Evolutionary conservation across 1,140 invertebrate species (phyloP).

Genomic region (Marisa cornuarietis): DNA sequence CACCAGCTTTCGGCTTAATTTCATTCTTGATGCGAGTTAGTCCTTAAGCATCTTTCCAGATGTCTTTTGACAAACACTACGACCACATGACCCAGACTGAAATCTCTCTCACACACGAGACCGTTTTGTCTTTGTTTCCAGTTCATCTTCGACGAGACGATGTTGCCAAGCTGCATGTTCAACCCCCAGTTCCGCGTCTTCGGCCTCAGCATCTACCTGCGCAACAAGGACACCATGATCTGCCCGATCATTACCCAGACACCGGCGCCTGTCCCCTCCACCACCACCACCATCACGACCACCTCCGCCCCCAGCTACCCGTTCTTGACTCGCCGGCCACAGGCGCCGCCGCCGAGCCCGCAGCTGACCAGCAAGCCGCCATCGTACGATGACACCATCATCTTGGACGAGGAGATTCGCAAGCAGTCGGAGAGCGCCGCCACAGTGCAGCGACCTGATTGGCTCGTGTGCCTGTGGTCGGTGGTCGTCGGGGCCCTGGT

Average conservation of each 20-base stretch:
- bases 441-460: background rate
- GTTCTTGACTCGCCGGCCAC: constrained; percentile 1
- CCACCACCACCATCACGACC: constrained; percentile 1
- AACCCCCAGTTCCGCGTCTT: constrained; percentile 46
- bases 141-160: constrained; percentile 46
- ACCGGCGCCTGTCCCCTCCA: background rate
- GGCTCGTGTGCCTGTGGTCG: too few species aligned
- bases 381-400: constrained; percentile 20
- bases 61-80: too few species aligned
- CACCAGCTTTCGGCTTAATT: too few species aligned
- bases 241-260: constrained; percentile 32
- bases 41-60: too few species aligned
- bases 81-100: too few species aligned
- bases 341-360: background rate
- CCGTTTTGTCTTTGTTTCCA: constrained; percentile 28
- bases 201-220: constrained; percentile 51
- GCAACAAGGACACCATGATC: constrained; percentile 40
- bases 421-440: constrained; percentile 1
- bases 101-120: too few species aligned
- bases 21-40: too few species aligned
- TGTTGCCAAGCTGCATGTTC: constrained; percentile 53
- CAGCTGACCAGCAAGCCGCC: constrained; percentile 11
- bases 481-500: too few species aligned
- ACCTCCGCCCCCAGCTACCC: constrained; percentile 15
- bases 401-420: constrained; percentile 27